phyloP scores from a whole-genome alignment of 1,140 invertebrate species.

The Chironomus striatipennis region DNA sequence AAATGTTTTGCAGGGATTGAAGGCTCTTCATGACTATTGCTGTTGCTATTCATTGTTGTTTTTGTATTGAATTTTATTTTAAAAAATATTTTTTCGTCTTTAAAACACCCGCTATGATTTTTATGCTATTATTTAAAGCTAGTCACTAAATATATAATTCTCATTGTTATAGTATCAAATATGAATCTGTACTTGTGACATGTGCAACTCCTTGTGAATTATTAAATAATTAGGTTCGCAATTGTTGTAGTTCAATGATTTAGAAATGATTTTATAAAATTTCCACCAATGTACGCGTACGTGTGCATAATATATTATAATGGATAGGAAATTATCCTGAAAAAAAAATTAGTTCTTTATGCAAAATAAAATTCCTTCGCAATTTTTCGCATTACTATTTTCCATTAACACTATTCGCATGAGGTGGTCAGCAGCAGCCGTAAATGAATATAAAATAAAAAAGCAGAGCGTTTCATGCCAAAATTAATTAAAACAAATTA shows the following conservation, averaged over 20 bases:
- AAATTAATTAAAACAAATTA: conserved; percentile 24
- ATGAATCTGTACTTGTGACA: not conserved
- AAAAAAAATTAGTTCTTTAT: too few species aligned
- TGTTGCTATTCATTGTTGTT: not conserved
- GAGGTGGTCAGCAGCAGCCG: too few species aligned
- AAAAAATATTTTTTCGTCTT: too few species aligned
- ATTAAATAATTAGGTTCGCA: conserved; percentile 20
- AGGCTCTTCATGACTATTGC: not conserved
- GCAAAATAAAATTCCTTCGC: too few species aligned
- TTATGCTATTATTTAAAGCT: not conserved
- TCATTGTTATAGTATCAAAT: not conserved
- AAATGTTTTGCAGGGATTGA: not conserved
- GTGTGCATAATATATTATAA: not conserved
- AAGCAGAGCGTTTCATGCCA: conserved; percentile 2
- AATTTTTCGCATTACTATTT: too few species aligned
- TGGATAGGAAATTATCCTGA: not conserved
- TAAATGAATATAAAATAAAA: too few species aligned
- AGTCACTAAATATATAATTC: not conserved
- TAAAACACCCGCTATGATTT: conserved; percentile 21
- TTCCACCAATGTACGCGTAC: not conserved
- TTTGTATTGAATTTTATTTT: not conserved
- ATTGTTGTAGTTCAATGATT: not conserved
- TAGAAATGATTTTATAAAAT: not conserved
- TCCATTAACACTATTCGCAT: too few species aligned
- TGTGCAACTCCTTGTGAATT: conserved; percentile 19